These are phyloP conservation scores for Sander vitreus DNA, from an alignment of 2,113 vertebrate species.

Conservation along the genomic window DNA sequence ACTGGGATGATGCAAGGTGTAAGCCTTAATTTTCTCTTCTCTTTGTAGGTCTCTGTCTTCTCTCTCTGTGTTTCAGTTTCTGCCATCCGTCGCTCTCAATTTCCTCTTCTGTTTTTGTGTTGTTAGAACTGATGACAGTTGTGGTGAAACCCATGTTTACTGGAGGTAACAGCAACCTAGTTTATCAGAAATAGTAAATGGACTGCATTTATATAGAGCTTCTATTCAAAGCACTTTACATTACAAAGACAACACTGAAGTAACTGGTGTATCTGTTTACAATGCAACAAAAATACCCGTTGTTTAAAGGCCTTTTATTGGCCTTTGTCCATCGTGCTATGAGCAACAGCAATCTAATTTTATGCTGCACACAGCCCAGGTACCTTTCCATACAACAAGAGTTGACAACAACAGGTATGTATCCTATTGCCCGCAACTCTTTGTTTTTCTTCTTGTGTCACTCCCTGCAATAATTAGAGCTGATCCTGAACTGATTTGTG, in stretches of 20 bases:
- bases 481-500: not conserved
- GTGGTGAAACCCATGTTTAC: not conserved
- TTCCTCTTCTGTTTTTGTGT: conserved; percentile 45
- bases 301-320: not conserved
- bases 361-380: not conserved
- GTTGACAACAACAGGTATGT: no score
- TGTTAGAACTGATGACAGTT: conserved; percentile 26
- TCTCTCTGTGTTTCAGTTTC: conserved; percentile 58
- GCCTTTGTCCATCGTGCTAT: not conserved
- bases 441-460: no score
- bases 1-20: conserved; percentile 82
- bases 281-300: not conserved
- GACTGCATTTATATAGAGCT: not conserved
- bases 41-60: conserved; percentile 69
- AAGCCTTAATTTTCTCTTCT: conserved; percentile 76
- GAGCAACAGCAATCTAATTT: not conserved
- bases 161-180: not conserved
- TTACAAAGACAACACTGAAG: not conserved
- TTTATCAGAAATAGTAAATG: not conserved
- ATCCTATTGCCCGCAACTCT: no score
- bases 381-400: not conserved
- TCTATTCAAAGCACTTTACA: not conserved
- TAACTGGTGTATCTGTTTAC: not conserved
- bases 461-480: no score
- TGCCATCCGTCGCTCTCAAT: conserved; percentile 43